Evolutionary conservation across 2,113 vertebrate species (phyloP).

Genomic region (Sebastes fasciatus): DNA sequence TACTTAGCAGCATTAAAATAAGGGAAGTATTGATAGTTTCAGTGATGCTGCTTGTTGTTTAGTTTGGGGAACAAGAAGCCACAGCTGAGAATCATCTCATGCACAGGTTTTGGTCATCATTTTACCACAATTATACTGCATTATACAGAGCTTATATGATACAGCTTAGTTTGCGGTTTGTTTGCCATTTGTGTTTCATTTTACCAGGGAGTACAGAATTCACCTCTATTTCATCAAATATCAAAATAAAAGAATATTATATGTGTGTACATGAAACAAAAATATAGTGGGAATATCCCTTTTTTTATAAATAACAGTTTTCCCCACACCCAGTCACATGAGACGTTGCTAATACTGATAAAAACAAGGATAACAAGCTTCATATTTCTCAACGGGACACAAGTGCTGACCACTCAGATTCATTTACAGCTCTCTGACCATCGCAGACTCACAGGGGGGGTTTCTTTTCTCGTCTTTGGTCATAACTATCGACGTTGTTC

Average conservation of each 20-base stretch:
- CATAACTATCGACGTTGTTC: constrained; percentile 53
- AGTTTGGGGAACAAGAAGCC: constrained; percentile 67
- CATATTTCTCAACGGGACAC: constrained; percentile 68
- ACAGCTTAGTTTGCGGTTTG: constrained; percentile 42
- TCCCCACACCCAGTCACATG: constrained; percentile 51
- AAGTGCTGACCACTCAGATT: constrained; percentile 75
- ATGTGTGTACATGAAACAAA: constrained; percentile 36
- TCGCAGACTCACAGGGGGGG: constrained; percentile 16
- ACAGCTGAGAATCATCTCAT: constrained; percentile 57
- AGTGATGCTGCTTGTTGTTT: constrained; percentile 76
- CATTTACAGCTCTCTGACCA: constrained; percentile 52
- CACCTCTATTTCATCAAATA: constrained; percentile 38
- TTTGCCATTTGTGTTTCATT: constrained; percentile 31
- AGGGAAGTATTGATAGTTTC: constrained; percentile 69
- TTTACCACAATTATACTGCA: constrained; percentile 54
- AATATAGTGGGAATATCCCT: constrained; percentile 52
- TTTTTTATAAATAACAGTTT: constrained; percentile 67
- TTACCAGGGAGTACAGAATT: constrained; percentile 23
- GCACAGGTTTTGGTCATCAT: constrained; percentile 71
- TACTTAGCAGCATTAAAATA: constrained; percentile 85
- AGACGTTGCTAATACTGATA: constrained; percentile 80
- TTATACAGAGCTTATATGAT: constrained; percentile 55
- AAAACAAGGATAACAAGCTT: constrained; percentile 69
- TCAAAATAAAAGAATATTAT: constrained; percentile 40
- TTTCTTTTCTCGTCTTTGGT: constrained; percentile 65